Conservation (phyloP, 2,888 invertebrate species). For the Stratiomys singularior region DNA sequence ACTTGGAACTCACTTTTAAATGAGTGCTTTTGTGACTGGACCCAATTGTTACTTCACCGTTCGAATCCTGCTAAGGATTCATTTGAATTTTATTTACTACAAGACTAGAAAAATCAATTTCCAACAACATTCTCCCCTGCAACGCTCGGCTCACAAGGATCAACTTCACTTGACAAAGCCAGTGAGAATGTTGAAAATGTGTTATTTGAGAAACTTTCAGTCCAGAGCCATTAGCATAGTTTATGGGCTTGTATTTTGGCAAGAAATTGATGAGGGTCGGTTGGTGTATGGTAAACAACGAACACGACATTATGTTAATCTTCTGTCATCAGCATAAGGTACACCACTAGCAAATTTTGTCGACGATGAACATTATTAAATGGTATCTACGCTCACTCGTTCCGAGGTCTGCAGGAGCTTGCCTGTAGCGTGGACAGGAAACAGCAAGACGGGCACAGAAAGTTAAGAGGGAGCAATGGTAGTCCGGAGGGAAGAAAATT, state of each 20-base stretch:
- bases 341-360: slow-evolving; percentile 1
- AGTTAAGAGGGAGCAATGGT: neutral
- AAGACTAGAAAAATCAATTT: too few species aligned
- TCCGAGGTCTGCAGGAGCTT: neutral
- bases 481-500: slow-evolving; percentile 3
- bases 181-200: slow-evolving; percentile 4
- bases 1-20: too few species aligned
- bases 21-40: too few species aligned
- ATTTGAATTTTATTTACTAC: too few species aligned
- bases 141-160: too few species aligned
- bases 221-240: slow-evolving; percentile 34
- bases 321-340: slow-evolving; percentile 34
- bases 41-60: too few species aligned
- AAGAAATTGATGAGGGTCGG: slow-evolving; percentile 34
- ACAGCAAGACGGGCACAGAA: neutral
- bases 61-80: too few species aligned
- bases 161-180: neutral
- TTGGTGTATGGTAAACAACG: neutral
- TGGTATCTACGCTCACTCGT: neutral
- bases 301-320: slow-evolving; percentile 32
- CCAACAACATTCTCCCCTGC: too few species aligned
- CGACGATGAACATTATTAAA: slow-evolving; percentile 30
- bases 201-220: slow-evolving; percentile 20
- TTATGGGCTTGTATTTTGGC: slow-evolving; percentile 34
- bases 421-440: too few species aligned